phyloP scores from a whole-genome alignment of 2,888 invertebrate species.

The Horisme vitalbata region DNA sequence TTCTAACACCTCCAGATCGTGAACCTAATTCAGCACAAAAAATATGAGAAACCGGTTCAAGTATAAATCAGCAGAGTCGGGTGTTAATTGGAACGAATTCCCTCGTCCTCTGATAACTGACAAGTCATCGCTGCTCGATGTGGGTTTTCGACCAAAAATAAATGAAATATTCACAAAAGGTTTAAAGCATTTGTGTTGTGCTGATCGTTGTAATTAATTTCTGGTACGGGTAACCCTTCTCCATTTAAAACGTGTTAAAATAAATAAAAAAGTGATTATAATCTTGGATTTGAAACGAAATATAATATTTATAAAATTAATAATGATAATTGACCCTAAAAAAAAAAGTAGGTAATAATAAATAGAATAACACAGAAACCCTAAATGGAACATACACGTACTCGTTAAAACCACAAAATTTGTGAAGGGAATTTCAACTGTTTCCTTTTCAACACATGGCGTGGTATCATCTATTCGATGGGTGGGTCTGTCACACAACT shows the following conservation, averaged over 20 bases:
- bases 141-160: constrained; percentile 32
- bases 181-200: constrained; percentile 25
- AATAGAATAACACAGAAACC: too few species aligned
- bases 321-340: too few species aligned
- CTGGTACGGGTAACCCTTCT: constrained; percentile 9
- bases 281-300: too few species aligned
- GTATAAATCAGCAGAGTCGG: constrained; percentile 66
- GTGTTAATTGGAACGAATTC: constrained; percentile 80
- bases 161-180: constrained; percentile 24
- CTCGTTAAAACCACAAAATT: too few species aligned
- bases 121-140: constrained; percentile 36
- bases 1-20: constrained; percentile 56
- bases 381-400: too few species aligned
- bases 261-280: neutral
- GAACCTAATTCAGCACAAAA: constrained; percentile 64
- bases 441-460: constrained; percentile 21
- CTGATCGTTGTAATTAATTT: constrained; percentile 26
- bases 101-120: constrained; percentile 56
- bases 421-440: neutral
- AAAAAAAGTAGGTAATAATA: too few species aligned
- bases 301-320: too few species aligned
- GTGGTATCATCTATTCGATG: constrained; percentile 25
- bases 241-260: constrained; percentile 1
- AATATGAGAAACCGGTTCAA: constrained; percentile 57
- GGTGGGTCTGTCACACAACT: constrained; percentile 42